These are phyloP conservation scores for Sepiola atlantica DNA, from an alignment of 2,888 invertebrate species.

Conservation along the genomic window DNA sequence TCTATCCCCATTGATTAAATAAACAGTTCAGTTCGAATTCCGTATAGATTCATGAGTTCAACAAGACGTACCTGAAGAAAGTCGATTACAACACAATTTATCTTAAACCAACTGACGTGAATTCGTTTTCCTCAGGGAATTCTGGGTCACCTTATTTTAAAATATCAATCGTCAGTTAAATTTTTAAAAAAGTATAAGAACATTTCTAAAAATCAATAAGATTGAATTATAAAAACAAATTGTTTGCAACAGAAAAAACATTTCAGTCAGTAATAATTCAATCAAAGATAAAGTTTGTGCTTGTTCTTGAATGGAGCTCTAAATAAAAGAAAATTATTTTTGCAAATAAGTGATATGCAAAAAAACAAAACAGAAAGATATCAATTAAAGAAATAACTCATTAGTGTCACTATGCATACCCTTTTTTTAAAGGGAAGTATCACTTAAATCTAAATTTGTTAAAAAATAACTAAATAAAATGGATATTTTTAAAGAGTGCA, in stretches of 20 bases:
- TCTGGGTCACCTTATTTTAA: no score
- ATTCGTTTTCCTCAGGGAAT: no score
- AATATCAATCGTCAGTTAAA: no score
- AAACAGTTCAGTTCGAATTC: no score
- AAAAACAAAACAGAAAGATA: no score
- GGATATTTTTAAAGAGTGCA: neutral
- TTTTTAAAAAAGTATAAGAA: neutral
- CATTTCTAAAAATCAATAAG: neutral
- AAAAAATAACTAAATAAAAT: neutral
- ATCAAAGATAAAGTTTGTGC: neutral
- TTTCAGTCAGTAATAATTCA: neutral
- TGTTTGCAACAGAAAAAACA: neutral
- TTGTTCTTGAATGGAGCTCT: neutral
- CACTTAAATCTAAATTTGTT: neutral
- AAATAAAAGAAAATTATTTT: neutral
- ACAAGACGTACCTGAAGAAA: no score
- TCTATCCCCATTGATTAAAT: no score
- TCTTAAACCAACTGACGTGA: no score
- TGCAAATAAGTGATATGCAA: neutral
- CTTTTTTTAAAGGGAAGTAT: neutral
- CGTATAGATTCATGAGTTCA: no score
- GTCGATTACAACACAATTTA: no score
- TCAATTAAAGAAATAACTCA: slow-evolving; percentile 9
- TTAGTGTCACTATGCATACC: slow-evolving; percentile 32
- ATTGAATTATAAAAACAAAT: neutral